Evolutionary conservation across 23 tunicate species (phyloP).

Genomic region (Ascidia mentula): DNA sequence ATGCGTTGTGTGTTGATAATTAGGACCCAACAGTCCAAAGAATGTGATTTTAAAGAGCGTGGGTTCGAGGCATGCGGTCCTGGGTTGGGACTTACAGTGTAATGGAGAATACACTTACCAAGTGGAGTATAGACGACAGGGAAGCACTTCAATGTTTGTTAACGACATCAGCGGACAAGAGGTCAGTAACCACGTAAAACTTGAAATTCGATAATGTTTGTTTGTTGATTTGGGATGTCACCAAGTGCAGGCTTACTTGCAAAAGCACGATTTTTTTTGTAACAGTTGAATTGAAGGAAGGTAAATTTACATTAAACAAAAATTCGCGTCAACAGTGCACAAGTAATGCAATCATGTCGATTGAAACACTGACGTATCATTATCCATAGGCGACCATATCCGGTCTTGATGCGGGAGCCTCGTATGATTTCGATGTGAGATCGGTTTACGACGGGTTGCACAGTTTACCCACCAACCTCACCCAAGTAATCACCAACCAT

Average conservation of each 20-base stretch:
- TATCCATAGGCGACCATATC: not conserved
- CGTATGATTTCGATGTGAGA: not conserved
- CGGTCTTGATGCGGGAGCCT: not conserved
- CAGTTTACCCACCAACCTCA: not conserved
- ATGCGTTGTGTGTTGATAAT: not conserved
- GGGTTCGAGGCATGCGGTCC: not conserved
- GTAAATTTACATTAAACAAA: too few species aligned
- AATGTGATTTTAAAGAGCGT: not conserved
- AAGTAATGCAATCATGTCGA: too few species aligned
- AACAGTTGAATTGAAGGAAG: too few species aligned
- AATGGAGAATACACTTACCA: conserved; percentile 33
- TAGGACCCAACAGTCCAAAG: not conserved
- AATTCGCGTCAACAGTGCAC: too few species aligned
- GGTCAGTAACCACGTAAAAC: too few species aligned
- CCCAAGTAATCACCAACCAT: not conserved
- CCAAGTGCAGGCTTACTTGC: too few species aligned
- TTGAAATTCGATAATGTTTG: too few species aligned
- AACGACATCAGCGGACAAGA: not conserved
- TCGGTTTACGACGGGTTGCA: not conserved
- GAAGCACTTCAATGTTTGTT: not conserved
- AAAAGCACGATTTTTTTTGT: too few species aligned
- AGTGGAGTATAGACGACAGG: not conserved
- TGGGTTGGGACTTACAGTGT: conserved; percentile 33
- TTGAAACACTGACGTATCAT: too few species aligned
- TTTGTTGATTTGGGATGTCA: too few species aligned